Percentiles rank a stretch among this genome's conserved stretches.
phyloP scores from a whole-genome alignment of 2,113 vertebrate genomes.

The Actenoides lindsayi region DNA sequence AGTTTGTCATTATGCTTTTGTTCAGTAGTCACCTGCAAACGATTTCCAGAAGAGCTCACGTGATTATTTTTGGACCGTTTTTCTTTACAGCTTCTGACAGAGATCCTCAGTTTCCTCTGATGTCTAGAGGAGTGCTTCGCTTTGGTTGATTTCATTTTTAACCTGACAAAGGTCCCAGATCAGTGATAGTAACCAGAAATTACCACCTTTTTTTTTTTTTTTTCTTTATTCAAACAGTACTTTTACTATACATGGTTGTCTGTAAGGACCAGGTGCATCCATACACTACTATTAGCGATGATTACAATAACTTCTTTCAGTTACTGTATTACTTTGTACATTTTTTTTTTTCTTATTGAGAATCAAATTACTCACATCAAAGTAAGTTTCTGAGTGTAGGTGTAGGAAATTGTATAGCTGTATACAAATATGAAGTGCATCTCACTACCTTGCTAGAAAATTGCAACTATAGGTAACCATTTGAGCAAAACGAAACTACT shows the following conservation, averaged over 20 bases:
- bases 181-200: not conserved
- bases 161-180: not conserved
- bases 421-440: not conserved
- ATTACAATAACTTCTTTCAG: not conserved
- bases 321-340: not conserved
- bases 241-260: not conserved
- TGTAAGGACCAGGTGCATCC: not conserved
- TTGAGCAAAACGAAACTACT: not conserved
- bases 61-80: not conserved
- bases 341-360: not conserved
- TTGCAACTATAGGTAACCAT: not conserved
- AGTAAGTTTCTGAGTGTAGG: not conserved
- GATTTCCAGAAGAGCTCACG: not conserved
- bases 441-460: not conserved
- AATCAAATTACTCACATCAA: not conserved
- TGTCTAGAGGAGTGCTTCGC: not conserved
- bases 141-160: not conserved
- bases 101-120: not conserved
- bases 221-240: not conserved
- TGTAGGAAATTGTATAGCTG: not conserved
- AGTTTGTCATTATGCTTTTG: not conserved
- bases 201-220: not conserved
- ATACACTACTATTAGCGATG: not conserved
- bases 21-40: not conserved
- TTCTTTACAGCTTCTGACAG: not conserved